Evolutionary conservation across 2,888 invertebrate species (phyloP).

Genomic region (Latrodectus elegans): DNA sequence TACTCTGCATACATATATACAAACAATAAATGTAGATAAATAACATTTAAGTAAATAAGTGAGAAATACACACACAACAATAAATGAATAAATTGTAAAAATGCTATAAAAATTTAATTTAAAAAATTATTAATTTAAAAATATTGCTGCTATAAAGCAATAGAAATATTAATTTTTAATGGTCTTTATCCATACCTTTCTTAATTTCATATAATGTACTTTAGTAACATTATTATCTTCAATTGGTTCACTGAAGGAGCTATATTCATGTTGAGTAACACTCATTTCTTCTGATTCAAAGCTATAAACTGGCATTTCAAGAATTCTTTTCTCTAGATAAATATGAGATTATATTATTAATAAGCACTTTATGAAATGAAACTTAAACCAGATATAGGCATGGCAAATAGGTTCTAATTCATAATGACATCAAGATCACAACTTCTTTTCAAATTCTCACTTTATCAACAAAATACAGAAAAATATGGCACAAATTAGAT

Average conservation of each 20-base stretch:
- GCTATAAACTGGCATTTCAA: slow-evolving; percentile 33
- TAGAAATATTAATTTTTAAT: neutral
- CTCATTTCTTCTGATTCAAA: slow-evolving; percentile 16
- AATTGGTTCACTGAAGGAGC: neutral
- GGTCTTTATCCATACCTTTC: slow-evolving; percentile 15
- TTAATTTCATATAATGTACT: slow-evolving; percentile 10
- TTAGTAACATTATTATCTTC: slow-evolving; percentile 5
- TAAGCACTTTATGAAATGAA: no score
- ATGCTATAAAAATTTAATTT: neutral
- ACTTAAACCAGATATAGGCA: no score
- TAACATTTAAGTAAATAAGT: no score
- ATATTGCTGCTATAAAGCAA: neutral
- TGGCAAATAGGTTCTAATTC: no score
- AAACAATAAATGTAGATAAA: no score
- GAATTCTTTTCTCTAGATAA: neutral
- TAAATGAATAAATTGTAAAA: neutral
- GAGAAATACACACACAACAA: neutral
- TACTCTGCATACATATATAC: no score
- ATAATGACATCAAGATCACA: no score
- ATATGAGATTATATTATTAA: no score
- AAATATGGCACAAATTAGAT: no score
- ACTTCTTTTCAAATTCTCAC: no score
- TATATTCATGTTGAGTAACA: neutral
- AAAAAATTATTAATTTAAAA: neutral
- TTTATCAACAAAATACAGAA: no score